Base-by-base conservation (phyloP, 2,797 vertebrate genomes). In the Mormyrops attenuatus region DNA sequence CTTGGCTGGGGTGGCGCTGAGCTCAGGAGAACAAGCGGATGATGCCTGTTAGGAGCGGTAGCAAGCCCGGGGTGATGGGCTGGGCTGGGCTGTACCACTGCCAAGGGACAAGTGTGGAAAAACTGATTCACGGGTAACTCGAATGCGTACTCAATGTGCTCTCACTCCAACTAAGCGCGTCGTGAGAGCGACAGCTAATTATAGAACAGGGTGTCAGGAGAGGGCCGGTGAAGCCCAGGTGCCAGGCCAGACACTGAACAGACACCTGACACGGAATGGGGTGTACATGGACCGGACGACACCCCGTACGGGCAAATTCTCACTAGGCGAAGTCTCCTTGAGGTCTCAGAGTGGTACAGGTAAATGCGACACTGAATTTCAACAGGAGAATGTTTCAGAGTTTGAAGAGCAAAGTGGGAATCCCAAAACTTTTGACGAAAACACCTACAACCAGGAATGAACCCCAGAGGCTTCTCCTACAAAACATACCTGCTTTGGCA, bases 71-170 rank as follows among this genome's bases (percentile, higher is more conserved):
- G n/a, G 47, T 9, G 47, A 0, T 11, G 82, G 49, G 26, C 49
- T 9, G 57, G 57, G 17, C 53, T 3, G 15, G 15, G 50, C 52
- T 52, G 30, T 8, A n/a, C 3, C 22, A 5, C 41, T 60, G 88
- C 77, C 11, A 85, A 47, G 30, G 85, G 41, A 63, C 80, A 38
- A 66, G 5, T 13, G 5, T 89, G 80, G 80, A 89, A 86, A 89
- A 89, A 63, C 34, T 85, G 77, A 89, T 85, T 89, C 77, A 66
- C 6, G 5, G 20, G 7, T 22, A 49, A 17, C 55, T 26, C 17
- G 11, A 22, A 47, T 15, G 26, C 22, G 2, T 13, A 49, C 55
- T 55, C 26, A 38, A 20, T 89, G 49, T 26, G 38, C 50, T 84
- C 80, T 89, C 73, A 44, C 49, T 66, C 82, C 49, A 7, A 38